Base-by-base conservation (phyloP, 2,888 invertebrate species). In the Lepeophtheirus nordmannii region DNA sequence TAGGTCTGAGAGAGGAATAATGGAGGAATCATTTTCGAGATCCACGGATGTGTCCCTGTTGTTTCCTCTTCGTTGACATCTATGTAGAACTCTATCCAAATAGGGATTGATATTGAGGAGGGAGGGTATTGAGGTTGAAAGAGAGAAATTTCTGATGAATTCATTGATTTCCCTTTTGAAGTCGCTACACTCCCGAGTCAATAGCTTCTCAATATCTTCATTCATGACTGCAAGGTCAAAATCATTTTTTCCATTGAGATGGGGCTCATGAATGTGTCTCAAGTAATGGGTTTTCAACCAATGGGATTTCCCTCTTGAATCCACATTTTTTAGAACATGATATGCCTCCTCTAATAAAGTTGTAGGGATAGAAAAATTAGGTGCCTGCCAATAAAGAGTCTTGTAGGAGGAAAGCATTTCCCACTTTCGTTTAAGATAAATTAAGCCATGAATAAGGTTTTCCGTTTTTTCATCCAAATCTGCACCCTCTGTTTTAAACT, bases 361-460 rank as follows among this genome's bases (percentile, higher is more conserved):
- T n/a, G n/a, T 46, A 5, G 53, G 53, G 8, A 46, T 46, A 17
- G 53, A 46, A 46, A 46, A 46, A 14, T 14, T n/a, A 17, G 61
- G 30, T 3, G 23, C 39, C n/a, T 61, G 61, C 61, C 61, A 61
- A 37, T 61, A 61, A 17, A 61, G 37, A 38, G 30, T n/a, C 8
- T 22, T 37, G 9, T 61, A 61, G 5, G n/a, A 22, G n/a, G 61
- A 38, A 38, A 22, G 22, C 61, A 22, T 30, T 17, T 61, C 61
- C 61, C 61, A 61, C 39, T 37, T 22, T n/a, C 61, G 61, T 30
- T 61, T 22, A 22, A 61, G 39, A 5, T 61, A 37, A 17, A 61
- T 22, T n/a, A 61, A 37, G 39, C 61, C n/a, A 37, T 37, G 30
- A 12, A 61, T 37, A 17, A 61, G 22, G 39, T 38, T 61, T n/a